Base-by-base conservation (phyloP, 2,113 vertebrate genomes). In the Pseudonaja textilis region DNA sequence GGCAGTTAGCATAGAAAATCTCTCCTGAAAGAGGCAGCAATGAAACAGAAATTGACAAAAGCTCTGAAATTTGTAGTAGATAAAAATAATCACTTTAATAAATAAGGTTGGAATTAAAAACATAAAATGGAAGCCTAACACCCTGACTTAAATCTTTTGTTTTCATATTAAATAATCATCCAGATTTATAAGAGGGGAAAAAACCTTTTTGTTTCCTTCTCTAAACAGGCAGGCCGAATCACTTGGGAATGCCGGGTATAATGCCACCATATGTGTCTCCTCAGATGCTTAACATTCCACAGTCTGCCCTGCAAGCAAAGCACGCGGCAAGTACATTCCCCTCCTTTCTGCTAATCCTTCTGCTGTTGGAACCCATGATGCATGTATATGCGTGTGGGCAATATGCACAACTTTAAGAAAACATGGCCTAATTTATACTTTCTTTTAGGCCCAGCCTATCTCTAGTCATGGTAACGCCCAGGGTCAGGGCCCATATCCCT, bases 201-300 rank as follows among this genome's bases (percentile, higher is more conserved):
- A 69, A n/a, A 9, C 18, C 20, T 42, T 81, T 81, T 81, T 81
- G 34, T 81, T 81, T 81, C 18, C 16, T 7, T 7, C 2, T 16
- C 29, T 26, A 1, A 97, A 97, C 97, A 99, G 98, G 98, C 97
- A 98, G 98, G 98, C 98, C 98, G 96, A 98, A 98, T 97, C 98
- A 98, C 45, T 97, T 97, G 94, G 98, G 98, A 97, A 97, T 98
- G 97, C 98, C 98, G 95, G 98, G 98, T 97, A 97, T 98, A 93
- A 97, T 98, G 97, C 98, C 98, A 96, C 98, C 97, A 26, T 98
- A 98, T 95, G 97, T 98, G 93, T 97, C 98, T 97, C 97, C 98
- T 89, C 98, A 98, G 97, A 98, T 97, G 97, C 97, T 98, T 96
- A 98, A 98, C 98, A 98, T 99, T 99, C 98, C 98, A 96, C 98